Base-by-base conservation (phyloP, 2,113 vertebrate species). In the Edolisoma coerulescens region DNA sequence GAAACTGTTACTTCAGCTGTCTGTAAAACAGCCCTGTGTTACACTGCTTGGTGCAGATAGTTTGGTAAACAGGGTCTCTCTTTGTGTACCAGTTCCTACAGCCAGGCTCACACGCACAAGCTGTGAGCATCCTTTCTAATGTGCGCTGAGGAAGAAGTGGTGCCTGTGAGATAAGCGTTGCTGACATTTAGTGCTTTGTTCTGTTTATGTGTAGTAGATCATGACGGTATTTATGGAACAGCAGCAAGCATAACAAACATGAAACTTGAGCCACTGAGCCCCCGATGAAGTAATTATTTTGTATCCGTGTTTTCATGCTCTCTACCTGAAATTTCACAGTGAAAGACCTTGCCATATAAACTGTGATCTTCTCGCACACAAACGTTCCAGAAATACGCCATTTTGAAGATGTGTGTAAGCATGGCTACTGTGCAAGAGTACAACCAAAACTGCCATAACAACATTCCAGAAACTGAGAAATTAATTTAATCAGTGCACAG, bases 81-180 rank as follows among this genome's bases (percentile, higher is more conserved):
- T 73, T 44, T 84, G 49, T 68, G 73, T 30, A 20, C n/a, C 33
- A 8, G 20, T 84, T 74, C 45, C 13, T 60, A 2, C 56, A 82
- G 53, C 16, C 74, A 82, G 65, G 18, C 53, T 78, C 30, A 35
- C 19, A 37, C 0, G 0, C 47, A 15, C 2, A 21, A 50, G n/a
- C 42, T 82, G 53, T 11, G 57, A 82, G 28, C 54, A 45, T 84
- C 60, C 44, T 87, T 82, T 82, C 73, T 87, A 17, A 24, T 1
- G 17, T 32, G 16, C 1, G 0, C 45, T 76, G 26, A 65, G 69
- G 67, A 35, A 53, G 45, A 37, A 80, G 18, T 13, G 60, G 26
- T 24, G 30, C 49, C 57, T 61, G 7, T 10, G 27, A 84, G 54
- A 44, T 39, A 56, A 2, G 10, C 0, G 0, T 49, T 80, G 35